Percentiles rank a stretch among this genome's conserved stretches.
Conservation (phyloP, 2,888 invertebrate species). For the Pelosia muscerda region DNA sequence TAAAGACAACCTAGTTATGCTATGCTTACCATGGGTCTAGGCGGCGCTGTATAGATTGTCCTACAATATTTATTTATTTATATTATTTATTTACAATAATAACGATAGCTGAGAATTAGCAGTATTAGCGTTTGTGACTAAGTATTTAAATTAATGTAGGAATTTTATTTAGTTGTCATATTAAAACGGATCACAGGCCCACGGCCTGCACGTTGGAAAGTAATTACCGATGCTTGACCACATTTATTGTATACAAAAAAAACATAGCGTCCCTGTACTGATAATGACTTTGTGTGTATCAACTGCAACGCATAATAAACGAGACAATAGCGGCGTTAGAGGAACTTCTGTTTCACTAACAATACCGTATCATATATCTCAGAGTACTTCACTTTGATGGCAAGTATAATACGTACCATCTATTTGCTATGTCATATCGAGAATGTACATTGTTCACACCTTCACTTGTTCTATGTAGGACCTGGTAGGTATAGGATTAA, state of each 20-base stretch:
- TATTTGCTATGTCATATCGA: background rate
- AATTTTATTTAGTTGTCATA: too few species aligned
- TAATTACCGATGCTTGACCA: conserved; percentile 4
- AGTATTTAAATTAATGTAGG: too few species aligned
- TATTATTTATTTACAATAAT: too few species aligned
- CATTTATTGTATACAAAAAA: background rate
- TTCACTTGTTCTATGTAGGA: background rate
- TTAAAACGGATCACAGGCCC: background rate
- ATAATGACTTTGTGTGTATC: background rate
- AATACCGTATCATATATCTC: background rate
- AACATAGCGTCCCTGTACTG: background rate
- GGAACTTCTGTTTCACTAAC: background rate
- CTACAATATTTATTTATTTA: too few species aligned
- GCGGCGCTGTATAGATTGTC: too few species aligned
- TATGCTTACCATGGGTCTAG: too few species aligned
- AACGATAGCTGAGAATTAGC: too few species aligned
- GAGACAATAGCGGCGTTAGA: background rate
- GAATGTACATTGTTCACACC: background rate
- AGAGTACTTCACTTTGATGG: background rate
- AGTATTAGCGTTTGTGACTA: too few species aligned
- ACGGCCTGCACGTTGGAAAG: background rate
- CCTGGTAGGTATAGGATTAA: background rate
- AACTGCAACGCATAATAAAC: background rate
- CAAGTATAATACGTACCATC: background rate
- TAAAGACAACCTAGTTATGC: too few species aligned